Evolutionary conservation across 2,888 invertebrate genomes (phyloP).

Genomic region (Embidobia sp.): DNA sequence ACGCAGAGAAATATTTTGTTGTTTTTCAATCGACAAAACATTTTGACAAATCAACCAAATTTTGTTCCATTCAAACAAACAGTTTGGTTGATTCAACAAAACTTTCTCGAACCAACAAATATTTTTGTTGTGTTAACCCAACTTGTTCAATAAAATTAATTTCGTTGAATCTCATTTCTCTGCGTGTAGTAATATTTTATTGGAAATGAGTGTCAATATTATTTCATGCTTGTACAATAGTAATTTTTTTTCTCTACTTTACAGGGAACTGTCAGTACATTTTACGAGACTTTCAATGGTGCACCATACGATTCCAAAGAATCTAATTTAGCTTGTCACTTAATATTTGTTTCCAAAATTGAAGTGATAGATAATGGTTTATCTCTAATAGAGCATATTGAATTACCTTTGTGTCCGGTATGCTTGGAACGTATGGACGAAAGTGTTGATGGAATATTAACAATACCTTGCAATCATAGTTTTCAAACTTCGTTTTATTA

Average conservation of each 20-base stretch:
- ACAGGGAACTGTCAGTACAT: conserved; percentile 92
- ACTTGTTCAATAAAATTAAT: neutral
- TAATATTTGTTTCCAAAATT: conserved; percentile 96
- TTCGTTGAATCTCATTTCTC: too few relatives aligned
- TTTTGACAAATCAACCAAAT: too few relatives aligned
- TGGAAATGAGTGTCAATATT: too few relatives aligned
- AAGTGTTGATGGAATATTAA: conserved; percentile 97
- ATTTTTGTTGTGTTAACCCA: neutral
- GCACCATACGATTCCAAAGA: conserved; percentile 96
- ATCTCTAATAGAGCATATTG: conserved; percentile 91
- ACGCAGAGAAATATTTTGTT: too few relatives aligned
- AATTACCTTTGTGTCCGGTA: conserved; percentile 98
- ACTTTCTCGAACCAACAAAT: too few relatives aligned
- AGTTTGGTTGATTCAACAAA: too few relatives aligned
- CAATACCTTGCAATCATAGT: conserved; percentile 98
- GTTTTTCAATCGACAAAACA: too few relatives aligned
- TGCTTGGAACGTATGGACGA: conserved; percentile 99
- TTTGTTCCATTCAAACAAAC: too few relatives aligned
- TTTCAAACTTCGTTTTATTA: conserved; percentile 98
- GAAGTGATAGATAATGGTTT: conserved; percentile 92
- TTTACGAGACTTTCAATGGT: conserved; percentile 96
- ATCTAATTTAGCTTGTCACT: conserved; percentile 93
- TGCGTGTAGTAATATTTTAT: too few relatives aligned
- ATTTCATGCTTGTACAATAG: too few relatives aligned
- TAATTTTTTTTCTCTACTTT: conserved; percentile 58